Evolutionary conservation across 2,113 vertebrate genomes (phyloP), one percentile per base, ranked within the genome.

Genomic region (Sprattus sprattus): DNA sequence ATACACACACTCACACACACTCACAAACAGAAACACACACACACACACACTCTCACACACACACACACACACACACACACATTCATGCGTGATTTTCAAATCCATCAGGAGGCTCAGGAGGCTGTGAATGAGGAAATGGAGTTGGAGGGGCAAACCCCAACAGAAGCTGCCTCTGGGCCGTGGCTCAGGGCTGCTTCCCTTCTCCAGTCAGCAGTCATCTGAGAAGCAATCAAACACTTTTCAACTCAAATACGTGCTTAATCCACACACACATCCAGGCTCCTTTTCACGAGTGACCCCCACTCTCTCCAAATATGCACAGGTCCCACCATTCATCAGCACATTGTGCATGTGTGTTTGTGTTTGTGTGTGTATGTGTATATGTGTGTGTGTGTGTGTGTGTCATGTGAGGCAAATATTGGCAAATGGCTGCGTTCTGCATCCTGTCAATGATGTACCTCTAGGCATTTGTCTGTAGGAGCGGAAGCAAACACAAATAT

Each of bases 191-290:
- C 71, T 32, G 15, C 25, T 5, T 71, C 8, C 64, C 64, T 28
- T 8, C 32, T 32, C 13, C 71, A 39, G 71, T 44, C 71, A 32
- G 71, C 25, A 15, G 4, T 28, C 44, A 44, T 78, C 71, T 32
- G 32, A 16, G 71, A 32, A 78, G 82, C 81, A 87, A 89, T 89
- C 85, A 85, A 85, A 88, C 84, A 50, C 88, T 85, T 87, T 86
- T 90, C 86, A 89, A 91, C 91, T 90, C 86, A 89, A 90, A 89
- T 84, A 85, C 50, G 82, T 87, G 84, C 87, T 89, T 90, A 90
- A 90, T 90, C 88, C 86, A 83, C 81, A 47, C 81, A 46, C 84
- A 83, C 81, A 47, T 71, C 45, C 84, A 50, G 49, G 86, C 83
- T 87, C 86, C 52, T 87, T 86, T 85, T 86, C 85, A 60, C 45